Base-by-base conservation (phyloP, 2,888 invertebrate genomes). In the Hydrotaea cyrtoneurina region DNA sequence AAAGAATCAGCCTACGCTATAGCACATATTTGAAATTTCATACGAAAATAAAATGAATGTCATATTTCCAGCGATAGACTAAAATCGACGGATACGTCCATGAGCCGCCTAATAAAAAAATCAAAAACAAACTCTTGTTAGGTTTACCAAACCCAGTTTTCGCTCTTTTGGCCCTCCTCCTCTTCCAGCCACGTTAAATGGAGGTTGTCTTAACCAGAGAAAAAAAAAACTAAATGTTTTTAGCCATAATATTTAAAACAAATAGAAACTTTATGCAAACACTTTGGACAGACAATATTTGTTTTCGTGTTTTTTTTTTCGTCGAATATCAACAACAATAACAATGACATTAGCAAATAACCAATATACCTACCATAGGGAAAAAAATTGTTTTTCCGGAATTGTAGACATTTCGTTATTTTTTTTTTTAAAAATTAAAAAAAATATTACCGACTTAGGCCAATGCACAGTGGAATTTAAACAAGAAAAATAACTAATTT, bases 361-460 rank as follows among this genome's bases (percentile, higher is more conserved):
- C 11, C 55, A 19, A 21, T 23, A 55, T 55, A n/a, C n/a, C n/a
- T 55, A 15, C 21, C 75, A 75, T 53, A 75, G n/a, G n/a, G n/a
- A n/a, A n/a, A n/a, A 64, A 62, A 31, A 26, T 75, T 75, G 64
- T 64, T 64, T 75, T 53, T 75, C 64, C 62, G 50, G 75, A 75
- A 59, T 75, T 26, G 46, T 36, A 5, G 36, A 21, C 17, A n/a
- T n/a, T n/a, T 53, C 7, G 17, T 57, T 50, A 31, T 31, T 7
- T 31, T 31, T 31, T 31, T 31, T 31, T 31, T 2, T 2, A 7
- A 4, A 4, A 7, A 31, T 4, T 4, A 31, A 31, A 31, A 31
- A 31, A 4, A 31, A 31, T 4, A 31, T 7, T 31, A 31, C 31
- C 31, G 7, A 31, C 31, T 31, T 31, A 7, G 3, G 31, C 3